Evolutionary conservation across 1,140 invertebrate genomes (phyloP).

Genomic region (Cataglyphis hispanica): DNA sequence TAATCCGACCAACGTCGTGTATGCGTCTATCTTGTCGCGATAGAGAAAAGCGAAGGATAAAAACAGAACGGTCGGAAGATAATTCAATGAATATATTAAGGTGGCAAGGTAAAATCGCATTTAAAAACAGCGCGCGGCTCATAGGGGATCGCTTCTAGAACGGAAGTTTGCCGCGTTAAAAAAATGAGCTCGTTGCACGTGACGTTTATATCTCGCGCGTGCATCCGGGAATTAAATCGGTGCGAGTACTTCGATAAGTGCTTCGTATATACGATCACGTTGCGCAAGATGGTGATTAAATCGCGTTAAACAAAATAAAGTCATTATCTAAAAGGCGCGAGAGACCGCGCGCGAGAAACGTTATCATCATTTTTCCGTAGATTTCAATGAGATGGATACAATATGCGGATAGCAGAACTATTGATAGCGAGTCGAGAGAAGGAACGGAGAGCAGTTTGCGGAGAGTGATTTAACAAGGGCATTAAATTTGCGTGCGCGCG

Average conservation of each 20-base stretch:
- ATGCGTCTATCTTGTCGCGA: constrained; percentile 7
- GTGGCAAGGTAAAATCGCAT: constrained; percentile 41
- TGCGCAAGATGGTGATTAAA: constrained; percentile 39
- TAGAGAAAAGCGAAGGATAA: constrained; percentile 14
- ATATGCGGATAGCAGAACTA: neutral
- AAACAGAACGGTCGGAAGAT: constrained; percentile 48
- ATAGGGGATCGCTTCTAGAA: constrained; percentile 32
- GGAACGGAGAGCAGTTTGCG: constrained; percentile 27
- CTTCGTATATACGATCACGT: neutral
- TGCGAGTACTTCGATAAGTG: constrained; percentile 44
- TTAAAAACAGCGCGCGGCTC: constrained; percentile 53
- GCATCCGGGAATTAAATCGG: constrained; percentile 50
- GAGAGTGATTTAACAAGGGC: constrained; percentile 54
- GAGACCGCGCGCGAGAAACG: neutral
- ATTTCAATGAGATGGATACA: constrained; percentile 10
- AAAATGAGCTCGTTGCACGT: constrained; percentile 49
- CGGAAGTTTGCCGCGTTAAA: constrained; percentile 40
- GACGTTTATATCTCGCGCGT: constrained; percentile 55
- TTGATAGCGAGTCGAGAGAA: constrained; percentile 10
- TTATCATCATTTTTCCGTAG: neutral
- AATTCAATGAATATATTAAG: constrained; percentile 62
- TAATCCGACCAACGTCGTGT: constrained; percentile 38
- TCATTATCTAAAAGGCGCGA: constrained; percentile 35
- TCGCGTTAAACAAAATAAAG: constrained; percentile 42
- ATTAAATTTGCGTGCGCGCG: constrained; percentile 45